Evolutionary conservation across 2,888 invertebrate genomes (phyloP).

Genomic region (Clanis bilineata): DNA sequence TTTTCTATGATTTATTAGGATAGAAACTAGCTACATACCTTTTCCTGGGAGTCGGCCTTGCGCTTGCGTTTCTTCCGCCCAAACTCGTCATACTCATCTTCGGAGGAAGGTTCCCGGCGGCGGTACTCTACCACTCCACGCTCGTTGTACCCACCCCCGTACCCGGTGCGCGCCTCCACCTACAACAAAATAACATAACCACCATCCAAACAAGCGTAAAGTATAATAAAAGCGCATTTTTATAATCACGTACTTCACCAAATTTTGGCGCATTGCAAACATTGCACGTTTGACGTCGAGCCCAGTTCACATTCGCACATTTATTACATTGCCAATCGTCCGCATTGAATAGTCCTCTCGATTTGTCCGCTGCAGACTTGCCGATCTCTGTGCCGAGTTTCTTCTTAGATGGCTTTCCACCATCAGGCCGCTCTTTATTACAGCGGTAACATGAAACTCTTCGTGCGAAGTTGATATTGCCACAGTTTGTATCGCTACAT

Average conservation of each 20-base stretch:
- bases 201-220: constrained; percentile 4
- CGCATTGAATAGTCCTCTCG: constrained; percentile 96
- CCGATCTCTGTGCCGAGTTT: constrained; percentile 98
- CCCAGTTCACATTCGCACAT: constrained; percentile 99
- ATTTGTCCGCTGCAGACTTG: constrained; percentile 98
- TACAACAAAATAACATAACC: constrained; percentile 37
- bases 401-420: constrained; percentile 81
- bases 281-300: constrained; percentile 96
- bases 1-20: not conserved
- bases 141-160: constrained; percentile 97
- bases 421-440: constrained; percentile 85
- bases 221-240: constrained; percentile 3
- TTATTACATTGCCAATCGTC: constrained; percentile 99
- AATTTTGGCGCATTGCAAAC: constrained; percentile 99
- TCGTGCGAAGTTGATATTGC: constrained; percentile 97
- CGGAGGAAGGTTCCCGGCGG: constrained; percentile 91
- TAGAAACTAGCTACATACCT: constrained; percentile 36
- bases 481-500: constrained; percentile 88
- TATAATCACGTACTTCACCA: constrained; percentile 88
- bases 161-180: constrained; percentile 89
- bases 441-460: constrained; percentile 96
- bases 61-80: constrained; percentile 85
- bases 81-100: constrained; percentile 98
- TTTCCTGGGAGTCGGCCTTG: constrained; percentile 48
- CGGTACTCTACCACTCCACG: constrained; percentile 98